phyloP scores from a whole-genome alignment of 1,140 invertebrate genomes.

The Eurosta solidaginis region DNA sequence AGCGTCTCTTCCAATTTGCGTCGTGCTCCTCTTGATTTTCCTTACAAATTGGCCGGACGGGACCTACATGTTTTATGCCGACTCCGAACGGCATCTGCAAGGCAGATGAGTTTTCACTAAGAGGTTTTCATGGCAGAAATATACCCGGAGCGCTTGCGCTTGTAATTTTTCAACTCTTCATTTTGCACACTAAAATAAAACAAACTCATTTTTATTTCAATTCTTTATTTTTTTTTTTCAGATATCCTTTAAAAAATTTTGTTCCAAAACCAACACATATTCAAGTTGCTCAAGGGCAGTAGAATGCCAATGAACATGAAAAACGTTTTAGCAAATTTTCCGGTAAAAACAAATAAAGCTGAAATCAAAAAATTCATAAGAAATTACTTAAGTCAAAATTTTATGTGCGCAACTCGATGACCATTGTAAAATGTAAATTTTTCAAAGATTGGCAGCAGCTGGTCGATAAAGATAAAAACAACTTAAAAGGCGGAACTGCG shows the following conservation, averaged over 20 bases:
- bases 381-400: background rate
- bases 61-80: no score
- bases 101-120: no score
- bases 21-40: no score
- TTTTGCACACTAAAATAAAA: no score
- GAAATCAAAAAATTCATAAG: background rate
- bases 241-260: background rate
- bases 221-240: no score
- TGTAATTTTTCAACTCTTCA: no score
- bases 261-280: background rate
- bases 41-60: no score
- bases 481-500: background rate
- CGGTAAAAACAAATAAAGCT: background rate
- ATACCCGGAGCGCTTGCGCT: no score
- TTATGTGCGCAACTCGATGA: background rate
- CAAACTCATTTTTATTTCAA: no score
- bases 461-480: background rate
- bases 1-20: no score
- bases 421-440: background rate
- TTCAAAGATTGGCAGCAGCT: background rate
- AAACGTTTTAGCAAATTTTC: slow-evolving; percentile 8
- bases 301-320: background rate
- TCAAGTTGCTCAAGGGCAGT: background rate
- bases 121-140: no score
- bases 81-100: no score